Evolutionary conservation across 1,140 invertebrate genomes (phyloP), one percentile per base, ranked within the genome.

Genomic region (Ceratosolen solmsi): DNA sequence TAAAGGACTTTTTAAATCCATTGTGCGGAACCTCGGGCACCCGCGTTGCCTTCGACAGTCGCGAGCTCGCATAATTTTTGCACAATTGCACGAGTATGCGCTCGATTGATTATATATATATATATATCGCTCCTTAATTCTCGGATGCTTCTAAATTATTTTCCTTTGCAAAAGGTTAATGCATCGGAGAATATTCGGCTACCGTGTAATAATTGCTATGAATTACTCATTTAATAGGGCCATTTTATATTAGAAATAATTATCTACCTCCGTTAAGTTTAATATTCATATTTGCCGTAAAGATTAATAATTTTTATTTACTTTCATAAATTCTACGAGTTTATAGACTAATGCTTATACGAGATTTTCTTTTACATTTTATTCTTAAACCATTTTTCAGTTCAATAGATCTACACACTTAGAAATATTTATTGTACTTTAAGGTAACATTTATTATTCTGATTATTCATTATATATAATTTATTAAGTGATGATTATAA

Each of bases 1-100:
- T 82, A 77, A 76, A 63, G 70, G 79, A 81, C 72, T 81, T 81
- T 81, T 75, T 75, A 75, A 81, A 81, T 81, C 72, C 79, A 74
- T 76, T 75, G 72, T 63, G 41, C 33, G 60, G 60, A 76, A 76
- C 36, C 30, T 75, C 46, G 33, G 7, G 56, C 3, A 36, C 27
- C 20, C 17, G 3, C 27, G 8, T 38, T n/a, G n/a, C n/a, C n/a
- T n/a, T n/a, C 22, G 63, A 49, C 30, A 71, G 46, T 80, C 71
- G 58, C 49, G 65, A 71, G 71, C 79, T 63, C 79, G 71, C 56
- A 65, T 80, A 80, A 80, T 60, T 80, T 71, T 71, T 54, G 36
- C 36, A 15, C 76, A 38, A 65, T 70, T 54, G 60, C 74, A 46
- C 15, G 54, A 49, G 25, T n/a, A 49, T 36, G 58, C 38, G 30